phyloP scores from a whole-genome alignment of 2,113 vertebrate genomes.

The Pontoporia blainvillei region DNA sequence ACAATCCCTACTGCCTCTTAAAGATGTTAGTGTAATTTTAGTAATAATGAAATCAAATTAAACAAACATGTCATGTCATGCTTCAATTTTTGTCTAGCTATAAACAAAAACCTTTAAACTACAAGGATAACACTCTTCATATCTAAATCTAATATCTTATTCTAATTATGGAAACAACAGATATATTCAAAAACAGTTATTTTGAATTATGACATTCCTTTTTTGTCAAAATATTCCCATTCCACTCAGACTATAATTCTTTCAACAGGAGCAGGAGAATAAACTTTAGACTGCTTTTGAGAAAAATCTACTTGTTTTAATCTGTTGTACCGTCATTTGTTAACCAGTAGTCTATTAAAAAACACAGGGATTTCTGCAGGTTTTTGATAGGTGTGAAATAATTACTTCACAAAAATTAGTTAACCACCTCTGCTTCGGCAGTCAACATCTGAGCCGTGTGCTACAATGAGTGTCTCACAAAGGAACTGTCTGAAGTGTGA shows the following conservation, averaged over 20 bases:
- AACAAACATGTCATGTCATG: background rate
- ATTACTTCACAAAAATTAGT: constrained; percentile 31
- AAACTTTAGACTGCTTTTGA: background rate
- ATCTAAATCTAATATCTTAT: background rate
- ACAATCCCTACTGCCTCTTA: background rate
- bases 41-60: background rate
- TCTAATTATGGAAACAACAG: background rate
- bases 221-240: background rate
- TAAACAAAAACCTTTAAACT: background rate
- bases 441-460: constrained; percentile 12
- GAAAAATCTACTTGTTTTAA: background rate
- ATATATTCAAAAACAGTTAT: background rate
- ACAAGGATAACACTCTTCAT: background rate
- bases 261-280: background rate
- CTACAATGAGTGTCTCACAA: background rate
- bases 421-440: background rate
- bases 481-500: constrained; percentile 29
- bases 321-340: background rate
- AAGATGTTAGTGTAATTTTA: background rate
- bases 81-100: background rate
- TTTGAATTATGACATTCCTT: background rate
- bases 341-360: constrained; percentile 32
- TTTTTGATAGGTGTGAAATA: constrained; percentile 51
- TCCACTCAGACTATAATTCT: background rate
- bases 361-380: constrained; percentile 33